These are phyloP conservation scores for Coilia nasus DNA, from an alignment of 2,797 vertebrate species.

Conservation along the genomic window DNA sequence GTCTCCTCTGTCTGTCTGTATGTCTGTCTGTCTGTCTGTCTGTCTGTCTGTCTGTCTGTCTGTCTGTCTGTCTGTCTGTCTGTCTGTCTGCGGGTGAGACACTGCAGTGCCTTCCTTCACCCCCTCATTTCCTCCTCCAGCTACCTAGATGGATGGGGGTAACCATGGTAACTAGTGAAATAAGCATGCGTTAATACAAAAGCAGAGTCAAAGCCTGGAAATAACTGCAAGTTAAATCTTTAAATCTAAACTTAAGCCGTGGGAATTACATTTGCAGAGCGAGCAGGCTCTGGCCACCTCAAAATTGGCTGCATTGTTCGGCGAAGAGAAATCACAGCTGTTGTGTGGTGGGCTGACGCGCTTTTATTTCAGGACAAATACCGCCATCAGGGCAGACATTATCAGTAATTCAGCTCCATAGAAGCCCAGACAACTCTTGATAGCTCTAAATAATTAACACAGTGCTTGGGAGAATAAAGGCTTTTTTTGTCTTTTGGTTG, in stretches of 20 bases:
- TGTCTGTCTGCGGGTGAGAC: slow-evolving; percentile 45
- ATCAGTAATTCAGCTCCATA: slow-evolving; percentile 9
- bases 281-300: neutral
- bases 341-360: neutral
- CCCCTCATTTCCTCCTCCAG: slow-evolving; percentile 21
- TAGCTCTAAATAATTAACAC: slow-evolving; percentile 20
- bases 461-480: neutral
- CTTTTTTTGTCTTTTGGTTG: neutral
- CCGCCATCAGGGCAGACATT: neutral
- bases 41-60: slow-evolving; percentile 52
- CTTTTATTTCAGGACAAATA: slow-evolving; percentile 19
- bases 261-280: slow-evolving; percentile 3
- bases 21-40: slow-evolving; percentile 53
- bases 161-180: slow-evolving; percentile 79
- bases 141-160: slow-evolving; percentile 71
- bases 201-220: slow-evolving; percentile 70
- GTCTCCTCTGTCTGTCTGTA: slow-evolving; percentile 38
- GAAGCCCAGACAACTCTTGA: neutral
- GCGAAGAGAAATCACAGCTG: neutral
- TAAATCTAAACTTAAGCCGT: slow-evolving; percentile 50
- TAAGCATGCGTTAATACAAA: slow-evolving; percentile 55
- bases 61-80: slow-evolving; percentile 50
- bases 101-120: slow-evolving; percentile 56
- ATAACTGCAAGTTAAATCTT: slow-evolving; percentile 63
- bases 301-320: neutral